These are phyloP conservation scores for Epirrhoe alternata DNA, from an alignment of 2,888 invertebrate species.

Conservation along the genomic window DNA sequence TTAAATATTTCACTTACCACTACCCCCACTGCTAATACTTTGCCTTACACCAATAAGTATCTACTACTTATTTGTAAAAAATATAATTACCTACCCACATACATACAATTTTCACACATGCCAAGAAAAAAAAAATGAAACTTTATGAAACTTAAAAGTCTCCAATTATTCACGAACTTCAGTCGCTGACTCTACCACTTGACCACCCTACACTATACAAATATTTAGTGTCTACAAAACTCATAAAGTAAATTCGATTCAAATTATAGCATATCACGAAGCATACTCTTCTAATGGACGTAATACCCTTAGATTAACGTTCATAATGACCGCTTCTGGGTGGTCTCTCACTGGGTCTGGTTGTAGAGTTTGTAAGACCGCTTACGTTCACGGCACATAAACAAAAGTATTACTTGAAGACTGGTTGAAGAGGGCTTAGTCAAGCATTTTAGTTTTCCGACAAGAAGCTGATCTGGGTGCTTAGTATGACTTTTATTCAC, in stretches of 20 bases:
- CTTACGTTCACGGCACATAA: slow-evolving; percentile 6
- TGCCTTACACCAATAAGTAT: no score
- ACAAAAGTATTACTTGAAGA: background rate
- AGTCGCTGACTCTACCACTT: background rate
- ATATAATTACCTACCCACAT: no score
- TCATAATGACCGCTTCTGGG: slow-evolving; percentile 50
- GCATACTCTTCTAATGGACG: slow-evolving; percentile 52
- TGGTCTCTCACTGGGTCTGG: slow-evolving; percentile 49
- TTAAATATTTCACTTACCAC: no score
- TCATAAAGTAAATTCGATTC: slow-evolving; percentile 15
- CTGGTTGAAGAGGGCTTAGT: background rate
- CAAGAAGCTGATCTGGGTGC: no score
- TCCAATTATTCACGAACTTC: background rate
- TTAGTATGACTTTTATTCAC: no score
- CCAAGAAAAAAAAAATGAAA: no score
- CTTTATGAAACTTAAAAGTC: no score
- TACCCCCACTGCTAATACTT: no score
- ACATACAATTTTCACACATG: no score
- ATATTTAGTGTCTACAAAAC: slow-evolving; percentile 5
- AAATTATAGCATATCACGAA: slow-evolving; percentile 35
- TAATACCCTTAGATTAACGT: slow-evolving; percentile 53
- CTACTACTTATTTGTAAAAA: no score
- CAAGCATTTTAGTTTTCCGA: background rate
- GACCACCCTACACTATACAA: background rate
- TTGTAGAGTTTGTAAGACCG: slow-evolving; percentile 11